Conservation (phyloP, 2,113 vertebrate species). For the Petromus typicus region DNA sequence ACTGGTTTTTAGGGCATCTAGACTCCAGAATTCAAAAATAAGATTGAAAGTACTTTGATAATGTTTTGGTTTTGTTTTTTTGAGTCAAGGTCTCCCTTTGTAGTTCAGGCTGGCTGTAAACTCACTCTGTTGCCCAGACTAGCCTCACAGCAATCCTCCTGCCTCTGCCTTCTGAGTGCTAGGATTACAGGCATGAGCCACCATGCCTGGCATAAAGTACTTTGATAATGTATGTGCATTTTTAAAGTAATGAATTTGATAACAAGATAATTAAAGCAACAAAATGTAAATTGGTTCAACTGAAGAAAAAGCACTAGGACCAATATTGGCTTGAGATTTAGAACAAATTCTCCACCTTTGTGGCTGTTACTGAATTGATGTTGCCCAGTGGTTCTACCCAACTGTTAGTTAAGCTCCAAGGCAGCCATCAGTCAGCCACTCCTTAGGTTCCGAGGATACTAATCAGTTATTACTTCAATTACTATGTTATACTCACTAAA, state of each 20-base stretch:
- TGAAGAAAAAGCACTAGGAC: not conserved
- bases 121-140: too few species aligned
- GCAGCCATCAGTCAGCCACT: constrained; percentile 18
- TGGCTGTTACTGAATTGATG: constrained; percentile 38
- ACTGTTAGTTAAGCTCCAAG: constrained; percentile 56
- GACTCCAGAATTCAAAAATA: not conserved
- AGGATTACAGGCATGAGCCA: too few species aligned
- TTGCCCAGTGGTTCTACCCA: not conserved
- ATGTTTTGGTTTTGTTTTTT: too few species aligned
- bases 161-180: too few species aligned
- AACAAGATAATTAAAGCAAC: constrained; percentile 42
- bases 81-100: too few species aligned
- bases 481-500: constrained; percentile 38
- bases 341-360: constrained; percentile 34
- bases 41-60: not conserved
- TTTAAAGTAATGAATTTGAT: not conserved
- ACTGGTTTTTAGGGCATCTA: not conserved
- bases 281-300: constrained; percentile 29
- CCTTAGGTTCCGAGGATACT: not conserved
- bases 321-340: not conserved
- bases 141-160: too few species aligned
- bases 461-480: constrained; percentile 58
- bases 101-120: too few species aligned
- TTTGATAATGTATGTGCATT: not conserved
- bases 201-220: too few species aligned